Evolutionary conservation across 2,888 invertebrate genomes (phyloP).

Genomic region (Chymomyza caudatula): DNA sequence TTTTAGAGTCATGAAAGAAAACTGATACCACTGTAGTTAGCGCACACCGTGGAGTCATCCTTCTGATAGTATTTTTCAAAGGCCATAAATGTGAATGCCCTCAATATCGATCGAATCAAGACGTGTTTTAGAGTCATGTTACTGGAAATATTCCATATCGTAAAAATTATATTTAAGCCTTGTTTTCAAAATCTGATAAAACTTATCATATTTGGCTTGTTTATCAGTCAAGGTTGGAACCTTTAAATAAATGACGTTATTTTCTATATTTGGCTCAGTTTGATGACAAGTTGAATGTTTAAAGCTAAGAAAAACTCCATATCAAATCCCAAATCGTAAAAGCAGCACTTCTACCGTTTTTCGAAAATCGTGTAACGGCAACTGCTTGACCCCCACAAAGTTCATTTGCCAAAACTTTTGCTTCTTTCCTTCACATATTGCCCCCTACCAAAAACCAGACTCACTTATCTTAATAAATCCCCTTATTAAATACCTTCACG

Average conservation of each 20-base stretch:
- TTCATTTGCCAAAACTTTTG: too few relatives aligned
- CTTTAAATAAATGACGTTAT: background rate
- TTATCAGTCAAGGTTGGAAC: background rate
- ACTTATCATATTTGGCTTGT: background rate
- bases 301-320: too few relatives aligned
- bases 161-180: background rate
- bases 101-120: background rate
- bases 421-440: background rate
- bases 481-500: slow-evolving; percentile 64
- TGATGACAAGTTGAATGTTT: too few relatives aligned
- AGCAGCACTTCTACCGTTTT: too few relatives aligned
- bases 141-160: background rate
- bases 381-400: too few relatives aligned
- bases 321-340: too few relatives aligned
- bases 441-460: background rate
- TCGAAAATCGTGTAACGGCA: too few relatives aligned
- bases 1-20: background rate
- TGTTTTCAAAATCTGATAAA: background rate
- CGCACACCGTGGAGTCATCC: too few relatives aligned
- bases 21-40: too few relatives aligned
- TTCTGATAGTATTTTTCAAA: too few relatives aligned
- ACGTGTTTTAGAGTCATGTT: background rate
- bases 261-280: background rate
- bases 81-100: background rate
- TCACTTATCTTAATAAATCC: slow-evolving; percentile 30